A percentile compares a stretch with the other conserved stretches of the same genome.
Evolutionary conservation across 2,113 vertebrate genomes (phyloP).

Genomic region (Hyperopisus bebe): DNA sequence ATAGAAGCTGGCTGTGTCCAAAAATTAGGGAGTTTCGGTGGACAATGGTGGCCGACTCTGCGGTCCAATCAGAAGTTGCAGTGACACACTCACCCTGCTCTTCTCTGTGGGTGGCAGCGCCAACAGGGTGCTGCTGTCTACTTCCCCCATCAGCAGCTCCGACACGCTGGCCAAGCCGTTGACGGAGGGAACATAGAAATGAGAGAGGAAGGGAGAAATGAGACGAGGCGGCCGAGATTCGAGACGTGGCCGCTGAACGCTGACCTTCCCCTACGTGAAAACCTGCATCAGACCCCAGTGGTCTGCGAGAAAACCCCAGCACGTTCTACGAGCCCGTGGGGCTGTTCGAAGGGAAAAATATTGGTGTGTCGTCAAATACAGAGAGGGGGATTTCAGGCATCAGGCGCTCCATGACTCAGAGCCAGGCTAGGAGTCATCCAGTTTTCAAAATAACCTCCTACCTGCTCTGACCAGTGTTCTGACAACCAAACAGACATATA

Average conservation of each 20-base stretch:
- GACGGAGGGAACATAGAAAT: neutral
- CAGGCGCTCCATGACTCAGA: neutral
- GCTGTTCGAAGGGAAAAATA: neutral
- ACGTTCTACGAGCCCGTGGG: neutral
- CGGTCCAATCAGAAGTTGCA: neutral
- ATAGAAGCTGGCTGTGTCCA: neutral
- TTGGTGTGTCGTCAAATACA: neutral
- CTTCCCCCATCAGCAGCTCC: slow-evolving; percentile 56
- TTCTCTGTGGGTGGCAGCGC: slow-evolving; percentile 4
- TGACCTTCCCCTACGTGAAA: neutral
- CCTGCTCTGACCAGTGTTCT: neutral
- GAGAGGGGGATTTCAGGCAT: neutral
- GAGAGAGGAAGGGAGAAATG: neutral
- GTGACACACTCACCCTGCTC: neutral
- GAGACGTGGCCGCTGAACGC: neutral
- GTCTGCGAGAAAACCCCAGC: neutral
- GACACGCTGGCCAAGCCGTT: neutral
- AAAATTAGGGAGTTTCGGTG: neutral
- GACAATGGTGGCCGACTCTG: neutral
- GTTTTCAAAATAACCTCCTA: neutral
- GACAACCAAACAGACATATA: neutral
- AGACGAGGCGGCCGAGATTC: neutral
- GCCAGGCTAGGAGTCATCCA: neutral
- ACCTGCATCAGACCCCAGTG: neutral
- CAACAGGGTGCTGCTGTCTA: slow-evolving; percentile 15